Evolutionary conservation across 2,888 invertebrate species (phyloP).

Genomic region (Cacoxenus indagator): DNA sequence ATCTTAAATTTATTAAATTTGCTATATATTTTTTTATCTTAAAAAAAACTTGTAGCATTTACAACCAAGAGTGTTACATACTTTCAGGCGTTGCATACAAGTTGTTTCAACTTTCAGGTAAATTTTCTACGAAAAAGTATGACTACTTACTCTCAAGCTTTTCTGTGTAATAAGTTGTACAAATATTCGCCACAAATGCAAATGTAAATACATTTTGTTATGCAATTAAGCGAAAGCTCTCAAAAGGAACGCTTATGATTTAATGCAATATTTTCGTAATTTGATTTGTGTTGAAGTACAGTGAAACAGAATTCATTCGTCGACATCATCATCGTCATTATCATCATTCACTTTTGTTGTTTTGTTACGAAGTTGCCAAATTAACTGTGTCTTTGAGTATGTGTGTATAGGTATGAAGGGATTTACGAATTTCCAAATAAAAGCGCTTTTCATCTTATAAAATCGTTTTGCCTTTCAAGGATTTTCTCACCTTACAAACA

Average conservation of each 20-base stretch:
- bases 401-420: too few species aligned
- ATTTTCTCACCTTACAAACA: constrained; percentile 44
- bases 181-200: background rate
- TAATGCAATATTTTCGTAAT: background rate
- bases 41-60: too few species aligned
- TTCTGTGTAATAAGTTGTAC: constrained; percentile 26
- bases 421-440: too few species aligned
- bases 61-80: too few species aligned
- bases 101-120: too few species aligned
- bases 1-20: too few species aligned
- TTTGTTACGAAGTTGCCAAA: constrained; percentile 6
- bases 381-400: background rate
- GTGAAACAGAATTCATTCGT: background rate
- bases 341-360: background rate
- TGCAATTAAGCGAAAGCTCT: background rate
- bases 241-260: constrained; percentile 1
- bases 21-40: too few species aligned
- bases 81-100: too few species aligned
- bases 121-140: too few species aligned
- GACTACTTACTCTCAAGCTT: background rate
- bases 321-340: background rate
- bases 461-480: constrained; percentile 54
- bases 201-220: background rate
- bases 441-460: constrained; percentile 56
- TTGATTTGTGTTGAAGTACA: background rate